These are phyloP conservation scores for Diadumene lineata DNA, from an alignment of 92 coral and sea anemone species.

Conservation along the genomic window DNA sequence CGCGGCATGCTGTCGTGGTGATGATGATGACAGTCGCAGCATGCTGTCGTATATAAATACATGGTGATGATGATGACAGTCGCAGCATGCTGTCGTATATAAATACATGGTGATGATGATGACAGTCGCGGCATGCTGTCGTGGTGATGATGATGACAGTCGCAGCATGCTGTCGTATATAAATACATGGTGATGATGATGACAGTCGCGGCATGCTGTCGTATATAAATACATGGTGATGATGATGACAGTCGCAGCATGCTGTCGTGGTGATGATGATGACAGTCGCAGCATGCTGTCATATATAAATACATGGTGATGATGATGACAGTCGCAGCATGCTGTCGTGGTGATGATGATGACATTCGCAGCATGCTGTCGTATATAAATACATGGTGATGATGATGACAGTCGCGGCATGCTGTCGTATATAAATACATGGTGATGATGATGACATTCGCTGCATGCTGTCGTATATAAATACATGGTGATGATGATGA, in stretches of 20 bases:
- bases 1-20: background rate
- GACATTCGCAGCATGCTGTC: no score
- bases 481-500: background rate
- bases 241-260: background rate
- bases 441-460: no score
- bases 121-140: background rate
- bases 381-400: no score
- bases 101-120: constrained; percentile 9
- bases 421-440: constrained; percentile 1
- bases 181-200: background rate
- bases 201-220: no score
- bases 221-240: background rate
- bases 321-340: background rate
- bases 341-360: constrained; percentile 8
- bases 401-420: constrained; percentile 1
- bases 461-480: no score
- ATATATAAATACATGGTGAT: no score
- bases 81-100: no score
- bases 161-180: no score
- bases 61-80: constrained; percentile 10
- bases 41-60: no score
- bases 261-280: background rate
- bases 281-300: background rate
- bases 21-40: background rate
- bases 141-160: constrained; percentile 8